Conservation (phyloP, 2,888 invertebrate species). For the Tridacna crocea region DNA sequence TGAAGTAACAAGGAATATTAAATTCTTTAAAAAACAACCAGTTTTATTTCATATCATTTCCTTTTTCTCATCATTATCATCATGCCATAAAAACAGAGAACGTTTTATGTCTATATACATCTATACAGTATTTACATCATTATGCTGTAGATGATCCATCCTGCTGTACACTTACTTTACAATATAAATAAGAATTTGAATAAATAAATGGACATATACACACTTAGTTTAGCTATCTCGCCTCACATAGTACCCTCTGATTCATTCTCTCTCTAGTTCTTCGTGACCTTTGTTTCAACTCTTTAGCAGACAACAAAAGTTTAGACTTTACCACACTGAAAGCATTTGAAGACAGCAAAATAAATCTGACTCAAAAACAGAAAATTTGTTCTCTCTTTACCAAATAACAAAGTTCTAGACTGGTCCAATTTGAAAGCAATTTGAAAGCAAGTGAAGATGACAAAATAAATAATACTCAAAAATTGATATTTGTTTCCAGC, state of each 20-base stretch:
- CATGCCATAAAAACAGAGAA: conserved; percentile 7
- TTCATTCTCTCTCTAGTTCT: too few relatives aligned
- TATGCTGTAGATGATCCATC: neutral
- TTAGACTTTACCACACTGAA: neutral
- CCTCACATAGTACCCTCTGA: too few relatives aligned
- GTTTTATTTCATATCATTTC: conserved; percentile 5
- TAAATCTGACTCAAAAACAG: too few relatives aligned
- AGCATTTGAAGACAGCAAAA: too few relatives aligned
- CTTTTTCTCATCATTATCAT: neutral
- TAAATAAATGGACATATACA: neutral
- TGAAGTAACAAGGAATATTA: neutral
- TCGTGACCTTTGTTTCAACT: neutral
- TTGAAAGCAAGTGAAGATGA: too few relatives aligned
- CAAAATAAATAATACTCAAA: too few relatives aligned
- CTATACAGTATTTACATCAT: neutral
- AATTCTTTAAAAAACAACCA: conserved; percentile 12
- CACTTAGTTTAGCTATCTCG: too few relatives aligned
- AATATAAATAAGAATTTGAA: conserved; percentile 6
- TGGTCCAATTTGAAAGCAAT: too few relatives aligned
- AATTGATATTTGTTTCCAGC: too few relatives aligned
- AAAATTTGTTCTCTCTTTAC: too few relatives aligned
- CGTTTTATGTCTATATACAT: neutral
- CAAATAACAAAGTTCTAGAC: too few relatives aligned
- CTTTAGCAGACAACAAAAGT: neutral
- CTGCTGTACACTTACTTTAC: neutral